Evolutionary conservation across 92 coral and sea anemone genomes (phyloP).

Genomic region (Desmophyllum pertusum): DNA sequence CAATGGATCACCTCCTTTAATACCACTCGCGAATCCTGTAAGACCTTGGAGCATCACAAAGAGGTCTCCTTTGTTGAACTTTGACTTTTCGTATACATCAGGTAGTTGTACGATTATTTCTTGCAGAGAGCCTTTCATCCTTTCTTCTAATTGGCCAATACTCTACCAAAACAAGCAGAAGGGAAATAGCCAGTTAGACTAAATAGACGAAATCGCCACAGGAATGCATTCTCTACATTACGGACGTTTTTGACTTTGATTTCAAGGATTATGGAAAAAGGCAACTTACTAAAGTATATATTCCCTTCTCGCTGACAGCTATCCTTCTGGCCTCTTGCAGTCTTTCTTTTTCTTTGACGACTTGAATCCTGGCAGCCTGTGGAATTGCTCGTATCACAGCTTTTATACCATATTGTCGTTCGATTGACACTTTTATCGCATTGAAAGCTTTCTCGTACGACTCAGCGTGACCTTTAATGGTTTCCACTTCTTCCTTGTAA

Average conservation of each 20-base stretch:
- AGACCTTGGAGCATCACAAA: conserved; percentile 1
- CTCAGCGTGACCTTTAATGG: neutral
- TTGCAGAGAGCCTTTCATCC: conserved; percentile 6
- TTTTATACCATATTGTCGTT: neutral
- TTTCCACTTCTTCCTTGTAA: neutral
- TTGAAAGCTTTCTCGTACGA: conserved; percentile 26
- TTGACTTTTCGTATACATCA: conserved; percentile 2
- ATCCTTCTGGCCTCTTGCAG: neutral
- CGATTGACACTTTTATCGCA: neutral
- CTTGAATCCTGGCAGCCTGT: conserved; percentile 4
- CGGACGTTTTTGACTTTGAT: no score
- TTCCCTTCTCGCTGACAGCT: neutral
- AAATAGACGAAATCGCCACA: neutral
- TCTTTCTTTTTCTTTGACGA: conserved; percentile 3
- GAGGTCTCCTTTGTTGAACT: conserved; percentile 15
- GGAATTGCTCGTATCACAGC: neutral
- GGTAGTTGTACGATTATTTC: neutral
- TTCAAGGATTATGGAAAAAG: neutral
- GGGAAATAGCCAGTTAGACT: neutral
- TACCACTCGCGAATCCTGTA: conserved; percentile 13
- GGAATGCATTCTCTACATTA: neutral
- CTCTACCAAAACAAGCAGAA: neutral
- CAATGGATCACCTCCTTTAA: neutral
- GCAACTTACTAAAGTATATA: conserved; percentile 3
- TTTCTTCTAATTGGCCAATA: neutral